phyloP scores from a whole-genome alignment of 2,113 vertebrate genomes.

The Pituophis catenifer region DNA sequence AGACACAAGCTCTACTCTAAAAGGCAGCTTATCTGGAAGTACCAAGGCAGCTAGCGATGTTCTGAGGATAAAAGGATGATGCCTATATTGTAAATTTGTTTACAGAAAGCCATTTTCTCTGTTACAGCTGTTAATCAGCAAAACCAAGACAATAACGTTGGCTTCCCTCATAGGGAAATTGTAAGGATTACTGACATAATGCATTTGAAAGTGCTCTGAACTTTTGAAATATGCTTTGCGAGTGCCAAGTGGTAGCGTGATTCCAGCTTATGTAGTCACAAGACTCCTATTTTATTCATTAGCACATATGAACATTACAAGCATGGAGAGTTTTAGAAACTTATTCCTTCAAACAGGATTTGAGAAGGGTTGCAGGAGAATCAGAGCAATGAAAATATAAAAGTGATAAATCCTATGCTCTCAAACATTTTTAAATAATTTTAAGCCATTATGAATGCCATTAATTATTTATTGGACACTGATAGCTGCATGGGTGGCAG shows the following conservation, averaged over 20 bases:
- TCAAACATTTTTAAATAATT: neutral
- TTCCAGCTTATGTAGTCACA: neutral
- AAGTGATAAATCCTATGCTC: neutral
- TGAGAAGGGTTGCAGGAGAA: neutral
- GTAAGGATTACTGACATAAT: neutral
- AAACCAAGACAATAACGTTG: neutral
- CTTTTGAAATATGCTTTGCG: neutral
- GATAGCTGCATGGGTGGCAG: neutral
- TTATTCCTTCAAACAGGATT: neutral
- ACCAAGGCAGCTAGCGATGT: neutral
- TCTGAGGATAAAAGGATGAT: neutral
- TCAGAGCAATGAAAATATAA: neutral
- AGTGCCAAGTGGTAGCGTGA: neutral
- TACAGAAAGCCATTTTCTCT: neutral
- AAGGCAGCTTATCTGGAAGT: neutral
- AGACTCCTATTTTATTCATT: conserved; percentile 19
- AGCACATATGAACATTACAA: neutral
- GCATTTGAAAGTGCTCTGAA: neutral
- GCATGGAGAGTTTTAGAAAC: neutral
- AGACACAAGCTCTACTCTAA: neutral
- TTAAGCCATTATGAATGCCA: neutral
- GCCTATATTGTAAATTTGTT: neutral
- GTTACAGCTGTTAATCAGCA: neutral
- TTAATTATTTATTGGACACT: conserved; percentile 17
- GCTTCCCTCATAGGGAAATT: neutral